Percentiles rank a stretch among this genome's conserved stretches.
Conservation (phyloP, 2,797 vertebrate genomes). For the Myiothlypis chrysogaster region DNA sequence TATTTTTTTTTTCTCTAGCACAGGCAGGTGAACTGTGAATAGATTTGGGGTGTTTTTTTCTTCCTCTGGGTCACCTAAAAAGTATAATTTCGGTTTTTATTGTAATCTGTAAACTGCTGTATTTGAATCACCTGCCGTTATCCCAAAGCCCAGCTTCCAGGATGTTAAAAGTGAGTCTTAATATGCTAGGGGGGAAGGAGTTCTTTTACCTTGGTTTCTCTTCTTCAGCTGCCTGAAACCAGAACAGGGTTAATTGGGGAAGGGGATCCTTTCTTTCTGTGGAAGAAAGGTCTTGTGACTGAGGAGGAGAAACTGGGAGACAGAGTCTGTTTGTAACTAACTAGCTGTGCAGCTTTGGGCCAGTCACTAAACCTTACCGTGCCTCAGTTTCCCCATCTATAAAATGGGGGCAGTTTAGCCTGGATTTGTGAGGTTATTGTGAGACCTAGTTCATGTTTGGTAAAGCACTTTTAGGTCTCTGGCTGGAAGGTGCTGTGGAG, state of each 20-base stretch:
- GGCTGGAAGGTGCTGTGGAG: background rate
- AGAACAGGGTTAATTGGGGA: background rate
- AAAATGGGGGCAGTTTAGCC: slow-evolving; percentile 10
- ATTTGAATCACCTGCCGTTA: slow-evolving; percentile 62
- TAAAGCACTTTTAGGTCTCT: background rate
- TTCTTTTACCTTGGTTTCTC: background rate
- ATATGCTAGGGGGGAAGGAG: background rate
- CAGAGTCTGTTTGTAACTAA: background rate
- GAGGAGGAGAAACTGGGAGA: background rate
- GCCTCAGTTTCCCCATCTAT: slow-evolving; percentile 45
- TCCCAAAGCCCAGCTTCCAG: slow-evolving; percentile 21
- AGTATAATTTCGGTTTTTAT: slow-evolving; percentile 46
- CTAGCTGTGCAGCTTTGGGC: background rate
- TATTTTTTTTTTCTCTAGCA: slow-evolving; percentile 35
- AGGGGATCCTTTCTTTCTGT: background rate
- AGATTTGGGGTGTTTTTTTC: background rate
- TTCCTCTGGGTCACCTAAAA: slow-evolving; percentile 33
- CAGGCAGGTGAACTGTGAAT: slow-evolving; percentile 63
- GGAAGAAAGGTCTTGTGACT: background rate
- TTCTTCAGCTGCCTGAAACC: slow-evolving; percentile 12
- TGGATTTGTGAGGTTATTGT: background rate
- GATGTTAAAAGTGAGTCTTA: slow-evolving; percentile 7
- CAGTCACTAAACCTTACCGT: background rate
- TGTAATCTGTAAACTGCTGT: slow-evolving; percentile 76
- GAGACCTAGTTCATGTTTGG: background rate